Percentiles rank a stretch among this genome's conserved stretches.
Evolutionary conservation across 1,140 invertebrate genomes (phyloP).

Genomic region (Trigoniulus corallinus): DNA sequence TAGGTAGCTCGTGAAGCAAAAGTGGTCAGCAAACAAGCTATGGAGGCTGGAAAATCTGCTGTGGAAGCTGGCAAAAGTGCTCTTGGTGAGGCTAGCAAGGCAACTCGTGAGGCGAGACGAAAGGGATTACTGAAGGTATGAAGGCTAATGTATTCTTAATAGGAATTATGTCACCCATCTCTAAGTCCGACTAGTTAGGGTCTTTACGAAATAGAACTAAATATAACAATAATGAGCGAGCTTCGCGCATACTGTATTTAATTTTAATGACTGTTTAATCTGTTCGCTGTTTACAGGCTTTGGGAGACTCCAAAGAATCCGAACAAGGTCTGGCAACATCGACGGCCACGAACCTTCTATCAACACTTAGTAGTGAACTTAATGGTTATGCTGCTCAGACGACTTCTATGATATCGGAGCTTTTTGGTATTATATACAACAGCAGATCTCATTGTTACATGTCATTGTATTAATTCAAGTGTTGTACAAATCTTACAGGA

Average conservation of each 20-base stretch:
- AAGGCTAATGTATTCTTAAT: too few species aligned
- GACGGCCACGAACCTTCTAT: conserved; percentile 48
- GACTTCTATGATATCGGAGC: conserved; percentile 74
- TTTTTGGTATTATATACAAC: conserved; percentile 73
- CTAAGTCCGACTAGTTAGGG: too few species aligned
- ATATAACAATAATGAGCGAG: too few species aligned
- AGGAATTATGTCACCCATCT: too few species aligned
- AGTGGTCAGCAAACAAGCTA: conserved; percentile 61
- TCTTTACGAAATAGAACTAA: too few species aligned
- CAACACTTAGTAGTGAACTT: conserved; percentile 69
- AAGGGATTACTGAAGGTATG: conserved; percentile 65
- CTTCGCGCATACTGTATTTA: neutral
- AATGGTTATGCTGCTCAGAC: conserved; percentile 80
- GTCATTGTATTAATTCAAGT: neutral
- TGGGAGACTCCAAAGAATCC: conserved; percentile 11
- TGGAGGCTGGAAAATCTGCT: conserved; percentile 62
- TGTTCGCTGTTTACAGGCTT: neutral
- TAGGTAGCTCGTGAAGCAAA: conserved; percentile 68
- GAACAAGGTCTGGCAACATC: conserved; percentile 5
- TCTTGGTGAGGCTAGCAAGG: conserved; percentile 64
- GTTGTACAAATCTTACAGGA: conserved; percentile 4
- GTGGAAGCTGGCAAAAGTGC: conserved; percentile 68
- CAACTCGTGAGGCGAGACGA: conserved; percentile 63
- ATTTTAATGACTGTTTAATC: neutral
- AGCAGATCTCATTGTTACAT: too few species aligned